Base-by-base conservation (phyloP, 2,113 vertebrate genomes). In the Apus apus region DNA sequence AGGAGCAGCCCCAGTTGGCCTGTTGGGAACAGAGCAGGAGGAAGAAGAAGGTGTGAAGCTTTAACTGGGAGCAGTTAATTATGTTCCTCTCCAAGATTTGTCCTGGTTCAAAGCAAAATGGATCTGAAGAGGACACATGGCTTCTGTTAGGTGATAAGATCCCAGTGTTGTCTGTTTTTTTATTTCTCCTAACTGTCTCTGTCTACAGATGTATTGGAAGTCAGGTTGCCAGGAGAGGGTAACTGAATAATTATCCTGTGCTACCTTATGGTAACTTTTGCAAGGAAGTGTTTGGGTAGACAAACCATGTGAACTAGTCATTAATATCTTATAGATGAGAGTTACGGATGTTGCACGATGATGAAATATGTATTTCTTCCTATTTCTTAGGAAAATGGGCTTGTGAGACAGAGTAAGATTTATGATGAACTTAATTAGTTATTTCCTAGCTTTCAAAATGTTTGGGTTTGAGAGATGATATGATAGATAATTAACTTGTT, bases 401-500 rank as follows among this genome's bases (percentile, higher is more conserved):
- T 90, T 90, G 53, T 54, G 54, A 94, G 94, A 91, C 90, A 95
- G 84, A 77, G 79, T 27, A 92, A 96, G 96, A 96, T 96, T 95
- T 95, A 96, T 90, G 85, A 90, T 72, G 53, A 92, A 86, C 85
- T 93, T 97, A 97, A 96, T 97, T 96, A 96, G 93, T 96, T 93
- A 96, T 96, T 96, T 96, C 92, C 94, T 94, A 89, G 85, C 92
- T 96, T 95, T 95, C 94, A 95, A 92, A 97, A 95, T 94, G 90
- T 96, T 97, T 96, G 88, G 94, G 90, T 96, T 94, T 95, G 90
- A 92, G 92, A 95, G 93, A 96, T 96, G 90, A 89, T 85, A 71
- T 60, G 94, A 96, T 94, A 95, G 92, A 93, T 96, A 97, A 96
- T 97, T 95, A 96, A 96, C 85, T 96, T 95, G 72, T 95, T 96